Conservation (phyloP, 2,797 vertebrate genomes). For the Macropodus opercularis region DNA sequence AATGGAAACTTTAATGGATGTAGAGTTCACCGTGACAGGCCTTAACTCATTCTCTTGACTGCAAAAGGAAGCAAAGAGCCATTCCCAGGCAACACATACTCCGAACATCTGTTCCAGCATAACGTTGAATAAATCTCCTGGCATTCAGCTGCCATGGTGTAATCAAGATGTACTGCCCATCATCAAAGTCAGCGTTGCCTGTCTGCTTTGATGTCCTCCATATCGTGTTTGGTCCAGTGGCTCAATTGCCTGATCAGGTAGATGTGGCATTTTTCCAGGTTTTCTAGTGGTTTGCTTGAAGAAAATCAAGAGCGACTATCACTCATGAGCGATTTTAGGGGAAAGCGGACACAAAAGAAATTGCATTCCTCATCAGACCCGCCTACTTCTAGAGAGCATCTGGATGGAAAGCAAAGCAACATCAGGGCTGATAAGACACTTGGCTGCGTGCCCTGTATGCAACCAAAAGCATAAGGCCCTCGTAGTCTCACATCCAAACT, state of each 20-base stretch:
- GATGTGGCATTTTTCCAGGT: constrained; percentile 38
- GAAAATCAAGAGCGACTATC: constrained; percentile 35
- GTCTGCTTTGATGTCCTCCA: constrained; percentile 58
- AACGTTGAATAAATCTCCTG: constrained; percentile 56
- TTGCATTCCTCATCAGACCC: constrained; percentile 46
- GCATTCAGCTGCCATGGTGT: constrained; percentile 53
- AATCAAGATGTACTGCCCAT: constrained; percentile 44
- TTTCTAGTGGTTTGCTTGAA: constrained; percentile 58
- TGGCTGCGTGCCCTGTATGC: constrained; percentile 49
- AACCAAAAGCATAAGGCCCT: constrained; percentile 22
- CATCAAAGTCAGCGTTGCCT: constrained; percentile 56
- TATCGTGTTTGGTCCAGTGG: constrained; percentile 37
- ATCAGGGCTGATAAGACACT: constrained; percentile 60
- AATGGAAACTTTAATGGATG: constrained; percentile 22
- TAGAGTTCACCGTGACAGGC: constrained; percentile 26
- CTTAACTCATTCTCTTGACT: constrained; percentile 47
- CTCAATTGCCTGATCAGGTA: constrained; percentile 32
- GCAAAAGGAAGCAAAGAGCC: constrained; percentile 47
- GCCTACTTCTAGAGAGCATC: constrained; percentile 31
- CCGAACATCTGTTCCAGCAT: constrained; percentile 66
- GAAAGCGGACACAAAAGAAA: constrained; percentile 53
- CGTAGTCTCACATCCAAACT: constrained; percentile 31
- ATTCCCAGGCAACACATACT: constrained; percentile 53
- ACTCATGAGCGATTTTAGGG: constrained; percentile 34
- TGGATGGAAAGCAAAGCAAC: constrained; percentile 51